Conservation (phyloP, 2,888 invertebrate genomes). For the Volucella inflata region DNA sequence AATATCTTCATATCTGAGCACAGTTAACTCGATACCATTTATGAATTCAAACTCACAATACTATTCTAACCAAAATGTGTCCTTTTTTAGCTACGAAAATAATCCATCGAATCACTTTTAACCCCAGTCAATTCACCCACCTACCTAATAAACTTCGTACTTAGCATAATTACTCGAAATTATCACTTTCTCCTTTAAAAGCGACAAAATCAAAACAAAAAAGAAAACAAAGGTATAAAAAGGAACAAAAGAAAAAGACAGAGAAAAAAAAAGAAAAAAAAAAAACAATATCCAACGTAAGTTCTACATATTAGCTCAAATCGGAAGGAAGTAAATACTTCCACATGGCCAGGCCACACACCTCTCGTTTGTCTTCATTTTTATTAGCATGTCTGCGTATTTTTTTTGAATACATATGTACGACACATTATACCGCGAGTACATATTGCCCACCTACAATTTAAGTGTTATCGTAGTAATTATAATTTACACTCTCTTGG, state of each 20-base stretch:
- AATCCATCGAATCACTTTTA: neutral
- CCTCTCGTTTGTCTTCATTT: constrained; percentile 6
- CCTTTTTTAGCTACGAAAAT: constrained; percentile 14
- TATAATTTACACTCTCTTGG: constrained; percentile 43
- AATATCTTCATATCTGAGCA: no score
- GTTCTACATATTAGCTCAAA: constrained; percentile 51
- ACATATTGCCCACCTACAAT: constrained; percentile 4
- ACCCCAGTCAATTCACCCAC: constrained; percentile 1
- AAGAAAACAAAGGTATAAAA: constrained; percentile 2
- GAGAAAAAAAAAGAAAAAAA: constrained; percentile 14
- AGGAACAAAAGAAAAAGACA: constrained; percentile 21
- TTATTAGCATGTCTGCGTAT: neutral
- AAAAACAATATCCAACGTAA: constrained; percentile 39
- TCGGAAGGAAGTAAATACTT: constrained; percentile 71
- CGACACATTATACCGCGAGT: constrained; percentile 10
- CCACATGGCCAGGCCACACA: constrained; percentile 47
- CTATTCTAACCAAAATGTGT: constrained; percentile 15
- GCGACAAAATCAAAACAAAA: constrained; percentile 25
- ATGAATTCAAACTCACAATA: no score
- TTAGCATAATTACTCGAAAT: constrained; percentile 34
- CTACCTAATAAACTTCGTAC: neutral
- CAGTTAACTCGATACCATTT: no score
- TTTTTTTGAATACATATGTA: neutral
- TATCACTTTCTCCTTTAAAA: constrained; percentile 55
- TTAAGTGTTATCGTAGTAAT: constrained; percentile 36